Conservation (phyloP, 1,140 invertebrate genomes). For the Argopecten irradians region DNA sequence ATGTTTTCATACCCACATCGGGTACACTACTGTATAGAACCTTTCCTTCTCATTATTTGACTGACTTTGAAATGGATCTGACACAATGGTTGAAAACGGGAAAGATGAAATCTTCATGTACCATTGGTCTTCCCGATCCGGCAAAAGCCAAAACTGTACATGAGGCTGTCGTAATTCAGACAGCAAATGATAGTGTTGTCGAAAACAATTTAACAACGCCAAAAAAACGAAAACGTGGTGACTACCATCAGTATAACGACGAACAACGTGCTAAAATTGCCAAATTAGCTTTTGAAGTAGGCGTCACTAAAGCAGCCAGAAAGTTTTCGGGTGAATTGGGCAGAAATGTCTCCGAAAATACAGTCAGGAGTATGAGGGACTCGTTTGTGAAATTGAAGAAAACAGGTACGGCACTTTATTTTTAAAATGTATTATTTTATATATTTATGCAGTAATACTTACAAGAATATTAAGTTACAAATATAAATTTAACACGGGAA, state of each 20-base stretch:
- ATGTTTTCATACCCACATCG: too few relatives aligned
- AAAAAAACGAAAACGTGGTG: neutral
- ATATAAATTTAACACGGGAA: too few relatives aligned
- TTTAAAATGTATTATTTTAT: too few relatives aligned
- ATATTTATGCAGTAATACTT: too few relatives aligned
- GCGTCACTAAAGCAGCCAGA: neutral
- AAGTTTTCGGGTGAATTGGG: conserved; percentile 9
- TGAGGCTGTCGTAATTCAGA: too few relatives aligned
- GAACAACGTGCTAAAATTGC: neutral
- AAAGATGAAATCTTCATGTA: neutral
- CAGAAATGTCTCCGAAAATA: conserved; percentile 4
- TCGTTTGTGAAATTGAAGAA: neutral
- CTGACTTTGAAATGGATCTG: too few relatives aligned
- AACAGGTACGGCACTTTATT: too few relatives aligned
- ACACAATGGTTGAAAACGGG: neutral
- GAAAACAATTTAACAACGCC: too few relatives aligned
- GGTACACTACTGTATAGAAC: too few relatives aligned
- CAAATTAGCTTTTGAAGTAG: neutral
- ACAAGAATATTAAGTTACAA: too few relatives aligned
- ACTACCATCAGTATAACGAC: neutral
- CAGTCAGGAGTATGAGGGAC: neutral
- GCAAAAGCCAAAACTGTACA: neutral
- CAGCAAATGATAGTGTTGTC: too few relatives aligned
- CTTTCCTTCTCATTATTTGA: too few relatives aligned
- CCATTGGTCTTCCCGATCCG: neutral